These are phyloP conservation scores for Philaethria dido DNA, from an alignment of 2,888 invertebrate genomes.

Conservation along the genomic window DNA sequence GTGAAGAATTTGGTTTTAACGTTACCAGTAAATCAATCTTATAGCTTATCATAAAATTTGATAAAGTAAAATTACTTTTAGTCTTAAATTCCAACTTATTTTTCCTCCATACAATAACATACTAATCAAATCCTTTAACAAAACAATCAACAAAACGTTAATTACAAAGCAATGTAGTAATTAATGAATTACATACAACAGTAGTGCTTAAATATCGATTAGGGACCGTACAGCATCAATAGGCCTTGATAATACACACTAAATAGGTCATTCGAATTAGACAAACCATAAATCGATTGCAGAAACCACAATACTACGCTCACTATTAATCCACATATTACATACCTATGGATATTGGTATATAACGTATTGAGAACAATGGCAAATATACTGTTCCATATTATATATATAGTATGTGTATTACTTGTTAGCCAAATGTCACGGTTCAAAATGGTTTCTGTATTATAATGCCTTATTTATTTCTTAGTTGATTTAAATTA, in stretches of 20 bases:
- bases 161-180: constrained; percentile 2
- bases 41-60: too few species aligned
- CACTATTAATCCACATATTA: constrained; percentile 4
- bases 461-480: too few species aligned
- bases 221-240: constrained; percentile 10
- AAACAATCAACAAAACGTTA: neutral
- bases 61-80: neutral
- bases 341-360: neutral
- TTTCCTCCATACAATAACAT: neutral
- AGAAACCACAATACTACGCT: constrained; percentile 20
- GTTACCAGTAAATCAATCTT: too few species aligned
- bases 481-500: too few species aligned
- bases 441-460: too few species aligned
- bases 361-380: neutral
- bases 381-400: neutral
- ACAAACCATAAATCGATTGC: constrained; percentile 25
- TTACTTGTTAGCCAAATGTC: too few species aligned
- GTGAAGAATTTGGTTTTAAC: too few species aligned
- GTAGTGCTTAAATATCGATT: constrained; percentile 13
- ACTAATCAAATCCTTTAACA: neutral
- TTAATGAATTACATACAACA: neutral
- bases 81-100: neutral
- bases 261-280: constrained; percentile 28
- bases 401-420: neutral
- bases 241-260: constrained; percentile 12